Evolutionary conservation across 35 echinoderm and acorn worm species (phyloP).

Genomic region (Hemicentrotus pulcherrimus): DNA sequence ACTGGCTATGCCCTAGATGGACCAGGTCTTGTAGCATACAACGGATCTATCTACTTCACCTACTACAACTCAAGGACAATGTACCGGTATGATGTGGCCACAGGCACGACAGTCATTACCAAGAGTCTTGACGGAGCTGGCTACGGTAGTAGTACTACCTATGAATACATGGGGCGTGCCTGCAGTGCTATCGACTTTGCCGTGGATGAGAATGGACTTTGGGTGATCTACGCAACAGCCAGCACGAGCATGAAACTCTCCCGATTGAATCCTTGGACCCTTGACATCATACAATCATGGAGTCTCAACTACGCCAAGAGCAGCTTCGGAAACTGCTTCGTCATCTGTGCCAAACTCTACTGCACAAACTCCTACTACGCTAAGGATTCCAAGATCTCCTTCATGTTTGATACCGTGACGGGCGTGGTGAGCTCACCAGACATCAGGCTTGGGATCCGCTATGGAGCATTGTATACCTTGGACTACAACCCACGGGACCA

Average conservation of each 20-base stretch:
- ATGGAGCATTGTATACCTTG: constrained; percentile 41
- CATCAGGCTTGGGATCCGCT: constrained; percentile 58
- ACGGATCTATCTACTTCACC: constrained; percentile 72
- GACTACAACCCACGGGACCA: constrained; percentile 64
- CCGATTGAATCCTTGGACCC: constrained; percentile 27
- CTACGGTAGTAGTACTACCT: background rate
- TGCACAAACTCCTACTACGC: constrained; percentile 35
- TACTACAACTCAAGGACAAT: constrained; percentile 45
- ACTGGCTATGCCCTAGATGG: constrained; percentile 11
- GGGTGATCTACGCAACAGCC: constrained; percentile 61
- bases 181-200: constrained; percentile 44
- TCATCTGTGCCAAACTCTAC: constrained; percentile 67
- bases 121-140: constrained; percentile 29
- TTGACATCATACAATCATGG: constrained; percentile 54
- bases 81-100: constrained; percentile 49
- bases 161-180: background rate
- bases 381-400: constrained; percentile 53
- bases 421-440: constrained; percentile 34
- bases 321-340: constrained; percentile 51
- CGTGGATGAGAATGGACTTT: constrained; percentile 70
- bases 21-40: constrained; percentile 59
- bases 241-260: constrained; percentile 44
- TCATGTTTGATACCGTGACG: constrained; percentile 57
- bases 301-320: constrained; percentile 42
- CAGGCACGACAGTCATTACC: constrained; percentile 37